These are phyloP conservation scores for Spodoptera exigua DNA, from an alignment of 2,888 invertebrate genomes.

Conservation along the genomic window DNA sequence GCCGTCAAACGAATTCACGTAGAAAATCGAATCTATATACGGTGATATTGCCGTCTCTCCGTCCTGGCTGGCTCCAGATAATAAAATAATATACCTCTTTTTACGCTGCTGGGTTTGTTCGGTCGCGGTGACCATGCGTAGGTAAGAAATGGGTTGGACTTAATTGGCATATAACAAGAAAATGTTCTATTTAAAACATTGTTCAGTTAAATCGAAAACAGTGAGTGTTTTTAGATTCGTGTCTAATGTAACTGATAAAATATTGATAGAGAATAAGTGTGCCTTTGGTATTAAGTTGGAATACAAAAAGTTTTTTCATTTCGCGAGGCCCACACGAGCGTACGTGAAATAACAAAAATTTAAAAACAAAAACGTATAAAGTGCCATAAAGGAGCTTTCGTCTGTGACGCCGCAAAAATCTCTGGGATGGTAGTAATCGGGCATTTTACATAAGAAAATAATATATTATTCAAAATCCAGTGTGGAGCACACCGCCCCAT, in stretches of 20 bases:
- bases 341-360: slow-evolving; percentile 75
- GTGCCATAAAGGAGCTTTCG: slow-evolving; percentile 85
- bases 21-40: slow-evolving; percentile 90
- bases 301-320: slow-evolving; percentile 71
- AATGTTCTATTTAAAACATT: background rate
- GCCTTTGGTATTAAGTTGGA: slow-evolving; percentile 44
- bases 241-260: slow-evolving; percentile 54
- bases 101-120: slow-evolving; percentile 73
- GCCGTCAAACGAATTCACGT: slow-evolving; percentile 90
- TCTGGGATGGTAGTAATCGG: slow-evolving; percentile 86
- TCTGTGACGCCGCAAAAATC: slow-evolving; percentile 82
- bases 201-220: background rate
- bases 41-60: slow-evolving; percentile 86
- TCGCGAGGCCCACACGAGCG: slow-evolving; percentile 59
- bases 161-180: slow-evolving; percentile 28
- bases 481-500: slow-evolving; percentile 81
- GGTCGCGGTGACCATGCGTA: slow-evolving; percentile 57
- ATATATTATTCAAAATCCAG: slow-evolving; percentile 89
- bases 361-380: slow-evolving; percentile 85
- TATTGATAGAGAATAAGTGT: slow-evolving; percentile 53
- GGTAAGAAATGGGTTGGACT: slow-evolving; percentile 41
- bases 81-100: slow-evolving; percentile 89
- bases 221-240: background rate
- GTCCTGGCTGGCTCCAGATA: slow-evolving; percentile 86
- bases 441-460: slow-evolving; percentile 89